A percentile compares a stretch with the other conserved stretches of the same genome.
Evolutionary conservation across 2,797 vertebrate species (phyloP).

Genomic region (Coranthus polyacanthus): DNA sequence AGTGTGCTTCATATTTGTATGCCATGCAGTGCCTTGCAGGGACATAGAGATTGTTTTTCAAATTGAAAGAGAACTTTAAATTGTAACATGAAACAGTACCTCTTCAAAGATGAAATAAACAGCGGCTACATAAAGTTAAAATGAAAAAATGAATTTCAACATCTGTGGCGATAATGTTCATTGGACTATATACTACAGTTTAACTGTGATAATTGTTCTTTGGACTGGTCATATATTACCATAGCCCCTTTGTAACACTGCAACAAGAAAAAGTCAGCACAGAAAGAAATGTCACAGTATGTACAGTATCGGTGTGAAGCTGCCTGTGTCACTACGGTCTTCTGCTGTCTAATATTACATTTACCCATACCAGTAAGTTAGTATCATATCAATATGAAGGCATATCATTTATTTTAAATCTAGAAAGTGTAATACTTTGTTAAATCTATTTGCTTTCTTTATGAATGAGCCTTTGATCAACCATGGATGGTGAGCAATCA

Average conservation of each 20-base stretch:
- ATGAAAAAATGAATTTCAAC: conserved; percentile 23
- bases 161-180: conserved; percentile 23
- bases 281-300: background rate
- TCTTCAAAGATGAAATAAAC: conserved; percentile 12
- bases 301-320: background rate
- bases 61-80: conserved; percentile 25
- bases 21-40: conserved; percentile 2
- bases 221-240: conserved; percentile 28
- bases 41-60: too few relatives aligned
- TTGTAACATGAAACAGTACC: conserved; percentile 5
- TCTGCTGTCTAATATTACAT: too few relatives aligned
- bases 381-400: conserved; percentile 4
- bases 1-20: conserved; percentile 13
- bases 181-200: too few relatives aligned
- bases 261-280: conserved; percentile 13
- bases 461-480: conserved; percentile 28
- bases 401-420: background rate
- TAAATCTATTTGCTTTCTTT: conserved; percentile 22
- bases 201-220: too few relatives aligned
- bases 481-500: conserved; percentile 26
- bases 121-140: conserved; percentile 27
- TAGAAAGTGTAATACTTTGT: conserved; percentile 12
- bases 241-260: conserved; percentile 4
- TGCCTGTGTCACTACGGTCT: background rate
- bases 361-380: background rate